These are phyloP conservation scores for Yponomeuta sedellus DNA, from an alignment of 2,888 invertebrate species.

Conservation along the genomic window DNA sequence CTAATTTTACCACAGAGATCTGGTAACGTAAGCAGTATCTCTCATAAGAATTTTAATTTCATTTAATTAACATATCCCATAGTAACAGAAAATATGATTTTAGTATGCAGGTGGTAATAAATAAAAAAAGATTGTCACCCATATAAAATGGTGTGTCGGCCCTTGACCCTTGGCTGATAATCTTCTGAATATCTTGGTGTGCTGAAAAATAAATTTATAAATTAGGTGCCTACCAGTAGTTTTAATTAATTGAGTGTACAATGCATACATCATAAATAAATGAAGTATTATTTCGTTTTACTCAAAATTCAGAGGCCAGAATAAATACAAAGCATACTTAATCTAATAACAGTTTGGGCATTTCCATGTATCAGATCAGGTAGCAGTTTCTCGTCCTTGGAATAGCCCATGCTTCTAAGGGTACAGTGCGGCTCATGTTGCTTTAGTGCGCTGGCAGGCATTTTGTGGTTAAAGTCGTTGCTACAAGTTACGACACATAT, in stretches of 20 bases:
- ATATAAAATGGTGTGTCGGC: background rate
- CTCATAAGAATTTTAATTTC: no score
- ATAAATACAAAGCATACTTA: conserved; percentile 35
- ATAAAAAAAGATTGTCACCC: background rate
- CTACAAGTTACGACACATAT: conserved; percentile 36
- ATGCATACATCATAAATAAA: no score
- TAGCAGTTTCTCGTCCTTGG: conserved; percentile 38
- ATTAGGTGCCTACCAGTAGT: background rate
- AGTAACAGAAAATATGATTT: background rate
- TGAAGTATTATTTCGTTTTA: no score
- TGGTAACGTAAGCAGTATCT: no score
- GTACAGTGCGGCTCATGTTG: conserved; percentile 46
- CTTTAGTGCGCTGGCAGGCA: conserved; percentile 34
- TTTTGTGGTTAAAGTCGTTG: conserved; percentile 41
- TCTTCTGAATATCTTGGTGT: background rate
- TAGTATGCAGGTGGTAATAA: background rate
- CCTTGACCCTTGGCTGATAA: background rate
- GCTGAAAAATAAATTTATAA: background rate
- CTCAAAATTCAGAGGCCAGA: background rate
- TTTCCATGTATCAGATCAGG: conserved; percentile 43
- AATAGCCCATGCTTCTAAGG: conserved; percentile 42
- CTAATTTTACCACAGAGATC: no score
- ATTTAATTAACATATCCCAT: no score
- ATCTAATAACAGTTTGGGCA: conserved; percentile 43
- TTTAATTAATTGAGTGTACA: no score